Evolutionary conservation across 1,140 invertebrate genomes (phyloP), one percentile per base, ranked within the genome.

Genomic region (Saccostrea echinata): DNA sequence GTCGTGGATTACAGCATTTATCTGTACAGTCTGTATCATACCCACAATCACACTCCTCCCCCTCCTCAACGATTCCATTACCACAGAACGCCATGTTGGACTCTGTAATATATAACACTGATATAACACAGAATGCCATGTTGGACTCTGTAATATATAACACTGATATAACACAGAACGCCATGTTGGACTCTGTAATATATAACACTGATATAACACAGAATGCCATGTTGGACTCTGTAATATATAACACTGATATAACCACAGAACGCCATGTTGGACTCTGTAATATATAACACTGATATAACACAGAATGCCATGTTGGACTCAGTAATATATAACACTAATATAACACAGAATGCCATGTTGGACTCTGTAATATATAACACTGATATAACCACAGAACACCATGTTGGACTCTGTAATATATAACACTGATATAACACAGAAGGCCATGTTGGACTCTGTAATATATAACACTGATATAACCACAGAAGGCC

Each of bases 31-130:
- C 99, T 30, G 96, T 96, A 86, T 97, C 97, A 94, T 99, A 99
- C 33, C 99, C 99, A 94, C 99, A 99, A 95, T 99, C 99, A 94
- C 99, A 99, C 95, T 99, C 97, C 95, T 99, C 99, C 18, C 98
- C 98, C 52, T 97, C 97, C 95, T 99, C 99, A 0, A 99, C 98
- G 92, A 99, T 99, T 95, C 99, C 99, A 95, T 99, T 99, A 21
- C 99, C 99, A 95, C 99, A 99, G 96, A 99, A 99, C 35, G 99
- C 98, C 88, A 98, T 98, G 87, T 97, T 97, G 85, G 97, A 98
- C 43, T 97, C 97, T 96, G 96, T 95, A 92, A 94, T 13, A 27
- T n/a, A 43, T 18, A 51, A 21, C 27, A 76, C 24, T 16, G 24
- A 30, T 13, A 76, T 24, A 64, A 1, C 61, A 64, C 61, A 64